A percentile compares a stretch with the other conserved stretches of the same genome.
These are phyloP conservation scores for Gymnopithys bicolor DNA, from an alignment of 2,797 vertebrate genomes.

Conservation along the genomic window DNA sequence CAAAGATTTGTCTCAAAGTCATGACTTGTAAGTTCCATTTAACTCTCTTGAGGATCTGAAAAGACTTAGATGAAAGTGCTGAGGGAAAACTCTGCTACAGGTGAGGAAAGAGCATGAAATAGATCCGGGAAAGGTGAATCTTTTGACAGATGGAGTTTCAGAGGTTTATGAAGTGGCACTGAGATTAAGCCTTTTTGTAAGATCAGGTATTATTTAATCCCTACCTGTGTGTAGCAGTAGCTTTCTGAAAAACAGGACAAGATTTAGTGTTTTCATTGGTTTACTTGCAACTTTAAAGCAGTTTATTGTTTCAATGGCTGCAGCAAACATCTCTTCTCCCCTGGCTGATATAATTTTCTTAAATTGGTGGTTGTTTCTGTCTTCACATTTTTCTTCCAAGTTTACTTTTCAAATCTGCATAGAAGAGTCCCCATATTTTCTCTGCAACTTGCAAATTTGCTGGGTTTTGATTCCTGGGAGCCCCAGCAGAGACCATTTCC, in stretches of 20 bases:
- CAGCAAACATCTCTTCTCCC: background rate
- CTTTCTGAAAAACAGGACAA: background rate
- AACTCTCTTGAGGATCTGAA: background rate
- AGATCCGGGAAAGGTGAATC: background rate
- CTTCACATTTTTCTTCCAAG: slow-evolving; percentile 17
- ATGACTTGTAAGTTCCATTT: fast-evolving
- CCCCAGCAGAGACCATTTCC: background rate
- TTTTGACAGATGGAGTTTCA: background rate
- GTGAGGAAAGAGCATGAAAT: background rate
- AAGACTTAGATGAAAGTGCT: background rate
- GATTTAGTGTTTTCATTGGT: background rate
- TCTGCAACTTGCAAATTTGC: slow-evolving; percentile 16
- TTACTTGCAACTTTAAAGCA: background rate
- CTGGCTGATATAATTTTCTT: background rate
- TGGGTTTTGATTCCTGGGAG: slow-evolving; percentile 13
- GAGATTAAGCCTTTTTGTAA: background rate
- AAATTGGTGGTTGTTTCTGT: background rate
- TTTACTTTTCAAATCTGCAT: background rate
- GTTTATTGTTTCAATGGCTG: slow-evolving; percentile 28
- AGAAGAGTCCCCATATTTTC: slow-evolving; percentile 44
- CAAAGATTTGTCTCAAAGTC: background rate
- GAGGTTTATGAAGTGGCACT: background rate
- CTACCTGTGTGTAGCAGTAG: background rate
- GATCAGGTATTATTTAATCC: background rate
- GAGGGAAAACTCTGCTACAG: background rate